Conservation (phyloP, 1,140 invertebrate genomes). For the Eriosoma lanigerum region DNA sequence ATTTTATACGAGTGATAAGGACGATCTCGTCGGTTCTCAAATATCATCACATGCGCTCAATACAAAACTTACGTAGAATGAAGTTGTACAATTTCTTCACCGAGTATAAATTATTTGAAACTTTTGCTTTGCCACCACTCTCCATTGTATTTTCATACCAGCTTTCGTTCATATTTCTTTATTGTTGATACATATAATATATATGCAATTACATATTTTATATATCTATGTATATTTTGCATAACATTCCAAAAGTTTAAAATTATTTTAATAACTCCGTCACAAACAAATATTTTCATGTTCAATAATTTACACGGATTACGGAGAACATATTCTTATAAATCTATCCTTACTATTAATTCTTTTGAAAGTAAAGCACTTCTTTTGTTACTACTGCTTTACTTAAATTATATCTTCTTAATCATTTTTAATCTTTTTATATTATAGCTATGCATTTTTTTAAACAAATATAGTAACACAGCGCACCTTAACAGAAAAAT, state of each 20-base stretch:
- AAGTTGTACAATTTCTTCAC: neutral
- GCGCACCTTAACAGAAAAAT: no score
- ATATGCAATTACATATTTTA: neutral
- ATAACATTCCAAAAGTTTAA: neutral
- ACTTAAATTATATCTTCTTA: no score
- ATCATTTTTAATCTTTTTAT: no score
- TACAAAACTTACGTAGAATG: neutral
- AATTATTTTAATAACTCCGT: conserved; percentile 18
- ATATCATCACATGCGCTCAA: neutral
- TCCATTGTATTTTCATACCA: neutral
- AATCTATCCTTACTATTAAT: no score
- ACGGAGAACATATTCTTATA: no score
- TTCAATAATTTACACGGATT: neutral
- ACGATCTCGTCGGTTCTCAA: neutral
- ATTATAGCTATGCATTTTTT: no score
- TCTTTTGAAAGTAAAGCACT: no score
- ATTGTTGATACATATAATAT: neutral
- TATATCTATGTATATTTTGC: neutral
- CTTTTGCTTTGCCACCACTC: neutral
- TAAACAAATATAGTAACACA: no score
- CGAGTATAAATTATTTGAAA: neutral
- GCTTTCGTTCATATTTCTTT: neutral
- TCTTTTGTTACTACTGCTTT: no score
- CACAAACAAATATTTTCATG: neutral
- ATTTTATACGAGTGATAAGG: neutral